Percentiles rank a stretch among this genome's conserved stretches.
phyloP scores from a whole-genome alignment of 1,140 invertebrate genomes.

The Dufourea novaeangliae region DNA sequence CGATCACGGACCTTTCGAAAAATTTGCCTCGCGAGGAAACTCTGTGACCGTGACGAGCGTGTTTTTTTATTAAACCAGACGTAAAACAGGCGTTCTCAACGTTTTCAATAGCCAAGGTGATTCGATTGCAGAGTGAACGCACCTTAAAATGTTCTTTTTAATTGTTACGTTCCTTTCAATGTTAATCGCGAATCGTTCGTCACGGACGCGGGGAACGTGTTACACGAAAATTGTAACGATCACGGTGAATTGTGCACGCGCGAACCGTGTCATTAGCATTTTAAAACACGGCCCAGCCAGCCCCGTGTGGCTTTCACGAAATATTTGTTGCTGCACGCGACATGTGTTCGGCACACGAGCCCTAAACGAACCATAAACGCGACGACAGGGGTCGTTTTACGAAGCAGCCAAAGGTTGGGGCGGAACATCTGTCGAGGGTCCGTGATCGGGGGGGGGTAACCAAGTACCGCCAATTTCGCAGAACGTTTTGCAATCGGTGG shows the following conservation, averaged over 20 bases:
- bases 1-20: too few relatives aligned
- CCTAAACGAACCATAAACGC: constrained; percentile 40
- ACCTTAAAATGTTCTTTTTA: too few relatives aligned
- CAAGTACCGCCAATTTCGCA: background rate
- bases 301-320: constrained; percentile 18
- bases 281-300: background rate
- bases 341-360: constrained; percentile 54
- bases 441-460: constrained; percentile 28
- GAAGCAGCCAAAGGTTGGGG: constrained; percentile 1
- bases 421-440: constrained; percentile 61
- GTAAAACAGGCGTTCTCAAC: too few relatives aligned
- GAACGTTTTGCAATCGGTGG: background rate
- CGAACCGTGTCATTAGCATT: constrained; percentile 3
- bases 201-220: too few relatives aligned
- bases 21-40: too few relatives aligned
- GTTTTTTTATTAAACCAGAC: too few relatives aligned
- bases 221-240: background rate
- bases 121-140: too few relatives aligned
- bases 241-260: background rate
- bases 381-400: constrained; percentile 41
- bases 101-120: too few relatives aligned
- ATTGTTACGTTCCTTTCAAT: too few relatives aligned
- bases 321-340: constrained; percentile 15
- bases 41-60: too few relatives aligned
- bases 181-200: too few relatives aligned